Percentiles rank a stretch among this genome's conserved stretches.
phyloP scores from a whole-genome alignment of 2,113 vertebrate genomes.

The Catharus minimus region DNA sequence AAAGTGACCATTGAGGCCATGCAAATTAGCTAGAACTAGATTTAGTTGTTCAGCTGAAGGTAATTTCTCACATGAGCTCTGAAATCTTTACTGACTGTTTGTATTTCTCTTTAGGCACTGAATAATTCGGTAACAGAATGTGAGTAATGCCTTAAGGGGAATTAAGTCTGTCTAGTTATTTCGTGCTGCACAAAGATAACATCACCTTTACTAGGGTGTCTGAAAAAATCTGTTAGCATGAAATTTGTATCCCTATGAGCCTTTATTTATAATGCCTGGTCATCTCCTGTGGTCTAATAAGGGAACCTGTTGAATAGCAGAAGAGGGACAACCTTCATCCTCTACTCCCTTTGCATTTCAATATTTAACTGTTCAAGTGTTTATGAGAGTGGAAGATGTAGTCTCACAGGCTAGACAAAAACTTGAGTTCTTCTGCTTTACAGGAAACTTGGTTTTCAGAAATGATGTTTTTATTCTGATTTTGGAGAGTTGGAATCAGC shows the following conservation, averaged over 20 bases:
- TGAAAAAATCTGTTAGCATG: neutral
- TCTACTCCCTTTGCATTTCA: neutral
- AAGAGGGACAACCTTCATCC: neutral
- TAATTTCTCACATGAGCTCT: neutral
- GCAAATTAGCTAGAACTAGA: neutral
- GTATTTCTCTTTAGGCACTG: neutral
- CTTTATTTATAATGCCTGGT: neutral
- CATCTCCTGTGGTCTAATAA: neutral
- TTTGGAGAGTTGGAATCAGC: neutral
- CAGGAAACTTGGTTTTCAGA: neutral
- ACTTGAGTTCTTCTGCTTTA: neutral
- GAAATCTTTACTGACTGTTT: neutral
- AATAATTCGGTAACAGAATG: neutral
- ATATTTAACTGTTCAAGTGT: neutral
- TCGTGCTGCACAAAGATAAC: neutral
- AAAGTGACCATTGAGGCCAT: neutral
- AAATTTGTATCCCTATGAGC: neutral
- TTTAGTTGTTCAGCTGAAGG: neutral
- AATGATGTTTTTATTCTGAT: neutral
- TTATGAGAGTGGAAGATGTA: neutral
- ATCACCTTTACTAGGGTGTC: neutral
- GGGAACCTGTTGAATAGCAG: neutral
- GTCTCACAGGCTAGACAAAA: neutral
- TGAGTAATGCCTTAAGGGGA: constrained; percentile 10
- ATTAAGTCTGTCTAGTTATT: neutral